phyloP scores from a whole-genome alignment of 2,888 invertebrate species.

The Drosophila ustulata region DNA sequence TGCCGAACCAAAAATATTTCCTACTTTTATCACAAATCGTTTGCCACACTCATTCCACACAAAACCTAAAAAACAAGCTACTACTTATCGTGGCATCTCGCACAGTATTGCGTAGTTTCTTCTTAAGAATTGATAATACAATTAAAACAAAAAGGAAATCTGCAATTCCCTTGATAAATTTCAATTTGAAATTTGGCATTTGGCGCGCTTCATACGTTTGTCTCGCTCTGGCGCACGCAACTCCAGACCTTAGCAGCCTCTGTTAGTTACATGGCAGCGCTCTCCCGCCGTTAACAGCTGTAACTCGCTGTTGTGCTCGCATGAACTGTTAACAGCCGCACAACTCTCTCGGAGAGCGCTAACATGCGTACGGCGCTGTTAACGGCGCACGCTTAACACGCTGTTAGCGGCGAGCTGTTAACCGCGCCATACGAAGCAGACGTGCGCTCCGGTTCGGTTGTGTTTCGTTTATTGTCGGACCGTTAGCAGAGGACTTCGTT shows the following conservation, averaged over 20 bases:
- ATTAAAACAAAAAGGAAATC: not conserved
- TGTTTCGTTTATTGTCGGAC: conserved; percentile 1
- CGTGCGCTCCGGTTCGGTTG: conserved; percentile 26
- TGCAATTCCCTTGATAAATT: not conserved
- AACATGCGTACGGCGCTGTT: conserved; percentile 10
- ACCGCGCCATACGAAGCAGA: conserved; percentile 24
- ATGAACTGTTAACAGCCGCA: conserved; percentile 5
- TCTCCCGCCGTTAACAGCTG: conserved; percentile 30
- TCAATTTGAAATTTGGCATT: conserved; percentile 8
- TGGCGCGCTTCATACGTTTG: conserved; percentile 26
- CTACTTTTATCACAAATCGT: not conserved
- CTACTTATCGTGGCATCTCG: conserved; percentile 5
- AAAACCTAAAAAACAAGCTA: not conserved
- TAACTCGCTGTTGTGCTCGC: conserved; percentile 12
- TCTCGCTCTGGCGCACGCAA: conserved; percentile 44
- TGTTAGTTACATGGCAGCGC: conserved; percentile 10
- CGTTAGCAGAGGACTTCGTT: conserved; percentile 29
- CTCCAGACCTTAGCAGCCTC: conserved; percentile 13
- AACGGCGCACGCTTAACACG: not conserved
- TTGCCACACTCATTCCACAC: not conserved
- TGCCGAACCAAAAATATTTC: conserved; percentile 8
- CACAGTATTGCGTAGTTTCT: not conserved
- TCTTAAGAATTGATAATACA: not conserved
- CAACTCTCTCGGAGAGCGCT: conserved; percentile 1
- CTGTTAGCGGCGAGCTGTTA: conserved; percentile 8